Evolutionary conservation across 2,113 vertebrate genomes (phyloP).

Genomic region (Periophthalmus modestus): DNA sequence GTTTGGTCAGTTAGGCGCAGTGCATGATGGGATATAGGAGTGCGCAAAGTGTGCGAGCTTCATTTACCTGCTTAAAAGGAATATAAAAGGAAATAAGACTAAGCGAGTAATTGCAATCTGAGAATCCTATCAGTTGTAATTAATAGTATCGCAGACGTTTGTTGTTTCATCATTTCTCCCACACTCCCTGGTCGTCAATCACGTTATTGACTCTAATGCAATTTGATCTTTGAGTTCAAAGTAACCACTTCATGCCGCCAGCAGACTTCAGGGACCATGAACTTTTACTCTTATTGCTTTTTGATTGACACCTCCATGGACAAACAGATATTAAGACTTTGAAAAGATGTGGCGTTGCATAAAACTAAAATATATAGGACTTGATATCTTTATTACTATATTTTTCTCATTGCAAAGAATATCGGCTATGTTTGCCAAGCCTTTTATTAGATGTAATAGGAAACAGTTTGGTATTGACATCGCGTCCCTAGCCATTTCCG

Average conservation of each 20-base stretch:
- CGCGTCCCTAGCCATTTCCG: not conserved
- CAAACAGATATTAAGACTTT: not conserved
- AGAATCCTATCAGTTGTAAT: not conserved
- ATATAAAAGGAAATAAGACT: not conserved
- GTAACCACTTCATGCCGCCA: not conserved
- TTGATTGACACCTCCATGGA: conserved; percentile 13
- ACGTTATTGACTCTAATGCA: conserved; percentile 29
- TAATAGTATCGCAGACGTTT: not conserved
- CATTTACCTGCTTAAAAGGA: not conserved
- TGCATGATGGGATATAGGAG: no score
- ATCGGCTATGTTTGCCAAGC: not conserved
- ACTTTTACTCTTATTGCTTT: conserved; percentile 13
- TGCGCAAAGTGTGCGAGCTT: no score
- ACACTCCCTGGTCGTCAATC: conserved; percentile 20
- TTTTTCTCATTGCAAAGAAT: not conserved
- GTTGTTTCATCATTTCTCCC: not conserved
- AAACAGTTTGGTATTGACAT: conserved; percentile 15
- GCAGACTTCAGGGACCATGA: not conserved
- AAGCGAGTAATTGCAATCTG: not conserved
- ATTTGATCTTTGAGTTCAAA: conserved; percentile 34
- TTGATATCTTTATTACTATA: not conserved
- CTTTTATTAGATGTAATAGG: not conserved
- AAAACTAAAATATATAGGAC: not conserved
- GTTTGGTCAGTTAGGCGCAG: no score
- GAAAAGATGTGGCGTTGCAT: not conserved